Evolutionary conservation across 2,888 invertebrate genomes (phyloP).

Genomic region (Leistus spinibarbis): DNA sequence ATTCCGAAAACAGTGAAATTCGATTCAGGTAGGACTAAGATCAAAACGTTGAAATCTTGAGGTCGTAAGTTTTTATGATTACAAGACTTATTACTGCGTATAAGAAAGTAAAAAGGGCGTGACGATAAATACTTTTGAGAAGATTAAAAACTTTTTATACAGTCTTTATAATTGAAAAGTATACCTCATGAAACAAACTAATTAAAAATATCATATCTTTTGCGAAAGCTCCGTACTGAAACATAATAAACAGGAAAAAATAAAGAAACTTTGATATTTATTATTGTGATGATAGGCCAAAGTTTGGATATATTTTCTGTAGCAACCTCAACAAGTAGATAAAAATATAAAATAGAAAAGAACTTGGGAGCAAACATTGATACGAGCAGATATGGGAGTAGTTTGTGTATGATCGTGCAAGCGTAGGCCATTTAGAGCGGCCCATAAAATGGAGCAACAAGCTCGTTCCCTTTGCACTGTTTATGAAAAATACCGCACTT

Average conservation of each 20-base stretch:
- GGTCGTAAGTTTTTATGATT: too few species aligned
- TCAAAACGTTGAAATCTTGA: too few species aligned
- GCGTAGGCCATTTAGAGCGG: conserved; percentile 9
- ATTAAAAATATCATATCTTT: neutral
- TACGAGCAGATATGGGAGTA: neutral
- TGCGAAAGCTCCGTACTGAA: too few species aligned
- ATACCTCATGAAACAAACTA: neutral
- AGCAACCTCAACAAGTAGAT: neutral
- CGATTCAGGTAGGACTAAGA: too few species aligned
- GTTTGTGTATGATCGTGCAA: neutral
- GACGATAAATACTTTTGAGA: neutral
- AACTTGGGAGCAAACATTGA: neutral
- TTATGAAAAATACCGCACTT: conserved; percentile 34
- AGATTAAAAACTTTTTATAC: neutral
- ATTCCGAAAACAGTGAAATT: too few species aligned
- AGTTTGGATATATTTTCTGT: neutral
- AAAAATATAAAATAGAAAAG: neutral
- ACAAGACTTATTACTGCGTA: too few species aligned
- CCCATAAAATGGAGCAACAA: conserved; percentile 33
- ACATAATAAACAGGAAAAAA: neutral
- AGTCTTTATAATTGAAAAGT: neutral
- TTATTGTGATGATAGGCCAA: neutral
- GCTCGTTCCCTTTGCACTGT: conserved; percentile 36
- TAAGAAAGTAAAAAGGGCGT: neutral
- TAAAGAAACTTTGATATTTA: neutral